Conservation (phyloP, 2,797 vertebrate genomes). For the Argyrosomus regius region DNA sequence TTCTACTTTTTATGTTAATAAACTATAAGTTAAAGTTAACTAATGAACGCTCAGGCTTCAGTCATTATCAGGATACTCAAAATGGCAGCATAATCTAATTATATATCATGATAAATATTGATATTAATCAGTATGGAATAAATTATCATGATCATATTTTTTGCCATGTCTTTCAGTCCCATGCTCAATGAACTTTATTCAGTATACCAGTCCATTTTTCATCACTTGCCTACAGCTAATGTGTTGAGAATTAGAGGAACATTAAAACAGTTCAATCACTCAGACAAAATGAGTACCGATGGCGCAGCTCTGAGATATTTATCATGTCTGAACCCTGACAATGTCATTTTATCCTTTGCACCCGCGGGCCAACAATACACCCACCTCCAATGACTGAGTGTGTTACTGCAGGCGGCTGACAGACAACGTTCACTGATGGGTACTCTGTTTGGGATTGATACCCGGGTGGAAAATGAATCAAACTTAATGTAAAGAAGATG, state of each 20-base stretch:
- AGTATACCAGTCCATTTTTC: neutral
- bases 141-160: too few species aligned
- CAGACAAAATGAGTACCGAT: neutral
- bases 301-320: slow-evolving; percentile 25
- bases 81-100: too few species aligned
- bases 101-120: too few species aligned
- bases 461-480: slow-evolving; percentile 41
- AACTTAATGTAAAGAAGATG: slow-evolving; percentile 63
- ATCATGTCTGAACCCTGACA: slow-evolving; percentile 39
- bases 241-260: slow-evolving; percentile 25
- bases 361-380: slow-evolving; percentile 43
- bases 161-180: too few species aligned
- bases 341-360: slow-evolving; percentile 44
- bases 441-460: slow-evolving; percentile 42
- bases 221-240: neutral
- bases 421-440: slow-evolving; percentile 47
- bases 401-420: slow-evolving; percentile 33
- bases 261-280: slow-evolving; percentile 19
- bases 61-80: too few species aligned
- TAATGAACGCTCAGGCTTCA: too few species aligned
- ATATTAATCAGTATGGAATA: too few species aligned
- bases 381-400: slow-evolving; percentile 30
- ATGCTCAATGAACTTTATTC: neutral
- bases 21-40: too few species aligned
- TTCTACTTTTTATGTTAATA: too few species aligned